Evolutionary conservation across 2,888 invertebrate species (phyloP).

Genomic region (Choristoneura rosaceana): DNA sequence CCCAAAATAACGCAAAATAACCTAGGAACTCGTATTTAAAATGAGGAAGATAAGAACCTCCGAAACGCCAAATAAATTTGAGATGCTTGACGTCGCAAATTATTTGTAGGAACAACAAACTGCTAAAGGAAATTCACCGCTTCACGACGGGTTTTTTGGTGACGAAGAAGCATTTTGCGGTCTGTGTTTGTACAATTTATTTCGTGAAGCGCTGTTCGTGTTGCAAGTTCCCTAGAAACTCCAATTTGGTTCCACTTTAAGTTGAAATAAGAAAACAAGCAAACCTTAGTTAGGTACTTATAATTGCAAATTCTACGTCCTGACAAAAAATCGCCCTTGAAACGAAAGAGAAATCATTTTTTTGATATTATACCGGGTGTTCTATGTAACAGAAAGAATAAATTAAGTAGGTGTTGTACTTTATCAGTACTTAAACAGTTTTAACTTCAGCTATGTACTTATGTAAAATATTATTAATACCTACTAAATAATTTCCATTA

Average conservation of each 20-base stretch:
- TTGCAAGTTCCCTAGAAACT: constrained; percentile 4
- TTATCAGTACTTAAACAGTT: too few relatives aligned
- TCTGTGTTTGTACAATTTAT: constrained; percentile 33
- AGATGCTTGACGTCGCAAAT: constrained; percentile 31
- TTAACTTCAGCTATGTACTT: too few relatives aligned
- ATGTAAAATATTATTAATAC: too few relatives aligned
- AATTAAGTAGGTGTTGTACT: too few relatives aligned
- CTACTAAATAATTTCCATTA: too few relatives aligned
- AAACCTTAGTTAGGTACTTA: not conserved
- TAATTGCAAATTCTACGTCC: not conserved
- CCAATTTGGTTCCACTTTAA: constrained; percentile 3
- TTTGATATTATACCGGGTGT: not conserved
- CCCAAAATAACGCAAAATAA: not conserved
- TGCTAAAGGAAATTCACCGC: constrained; percentile 38
- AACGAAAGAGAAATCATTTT: not conserved
- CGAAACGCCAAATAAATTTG: constrained; percentile 24
- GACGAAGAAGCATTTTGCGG: constrained; percentile 33
- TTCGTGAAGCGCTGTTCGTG: constrained; percentile 14
- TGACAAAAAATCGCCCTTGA: not conserved
- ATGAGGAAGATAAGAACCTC: not conserved
- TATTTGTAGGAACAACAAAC: constrained; percentile 38
- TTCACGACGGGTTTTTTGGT: constrained; percentile 23
- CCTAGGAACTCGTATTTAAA: not conserved
- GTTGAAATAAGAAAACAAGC: not conserved
- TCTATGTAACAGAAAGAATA: too few relatives aligned